phyloP scores from a whole-genome alignment of 2,113 vertebrate genomes.

The Sula dactylatra region DNA sequence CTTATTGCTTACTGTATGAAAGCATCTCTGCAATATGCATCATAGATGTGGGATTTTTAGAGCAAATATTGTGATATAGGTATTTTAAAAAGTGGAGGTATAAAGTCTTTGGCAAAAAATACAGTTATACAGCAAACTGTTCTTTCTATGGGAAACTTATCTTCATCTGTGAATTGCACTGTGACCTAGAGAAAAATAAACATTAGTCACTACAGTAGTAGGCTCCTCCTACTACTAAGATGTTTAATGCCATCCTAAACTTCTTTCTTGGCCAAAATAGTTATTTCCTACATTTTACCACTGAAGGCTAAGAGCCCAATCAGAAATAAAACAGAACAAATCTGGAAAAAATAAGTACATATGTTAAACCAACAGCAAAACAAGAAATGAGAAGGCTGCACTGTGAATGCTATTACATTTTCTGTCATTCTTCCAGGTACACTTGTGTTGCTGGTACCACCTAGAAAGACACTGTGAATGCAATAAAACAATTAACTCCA shows the following conservation, averaged over 20 bases:
- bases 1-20: background rate
- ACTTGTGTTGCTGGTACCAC: background rate
- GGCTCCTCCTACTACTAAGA: background rate
- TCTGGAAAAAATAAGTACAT: background rate
- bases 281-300: background rate
- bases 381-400: background rate
- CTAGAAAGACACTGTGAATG: background rate
- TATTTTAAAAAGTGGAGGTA: background rate
- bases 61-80: background rate
- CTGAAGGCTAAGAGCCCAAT: background rate
- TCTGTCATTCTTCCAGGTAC: background rate
- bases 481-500: background rate
- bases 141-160: background rate
- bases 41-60: rapidly evolving
- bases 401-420: background rate
- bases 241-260: background rate
- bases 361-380: background rate
- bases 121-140: background rate
- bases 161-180: background rate
- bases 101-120: background rate
- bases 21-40: background rate
- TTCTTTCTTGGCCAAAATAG: background rate
- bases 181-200: background rate
- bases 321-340: background rate
- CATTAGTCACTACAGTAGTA: background rate